Conservation (phyloP, 2,888 invertebrate genomes). For the Cryptophagus acutangulus region DNA sequence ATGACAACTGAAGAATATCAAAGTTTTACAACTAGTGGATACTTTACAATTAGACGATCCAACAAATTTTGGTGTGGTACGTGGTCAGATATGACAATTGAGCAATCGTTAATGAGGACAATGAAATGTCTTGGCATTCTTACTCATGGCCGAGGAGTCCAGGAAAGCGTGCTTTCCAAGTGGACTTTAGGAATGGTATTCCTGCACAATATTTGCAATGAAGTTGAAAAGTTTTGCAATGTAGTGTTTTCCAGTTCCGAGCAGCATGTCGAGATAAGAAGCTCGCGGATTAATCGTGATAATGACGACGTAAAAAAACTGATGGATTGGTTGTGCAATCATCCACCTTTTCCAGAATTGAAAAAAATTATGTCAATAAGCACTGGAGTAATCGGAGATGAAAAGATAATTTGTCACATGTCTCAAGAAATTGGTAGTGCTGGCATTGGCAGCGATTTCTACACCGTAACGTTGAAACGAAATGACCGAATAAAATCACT, state of each 20-base stretch:
- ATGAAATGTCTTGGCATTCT: neutral
- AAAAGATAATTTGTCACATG: too few species aligned
- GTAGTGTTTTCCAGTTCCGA: neutral
- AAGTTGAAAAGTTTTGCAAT: neutral
- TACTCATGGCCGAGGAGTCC: too few species aligned
- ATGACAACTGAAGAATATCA: constrained; percentile 27
- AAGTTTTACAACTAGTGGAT: constrained; percentile 18
- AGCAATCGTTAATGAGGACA: constrained; percentile 3
- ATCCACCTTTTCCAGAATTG: neutral
- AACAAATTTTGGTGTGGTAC: constrained; percentile 6
- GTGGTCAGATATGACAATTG: constrained; percentile 3
- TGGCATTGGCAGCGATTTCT: too few species aligned
- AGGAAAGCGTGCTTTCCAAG: too few species aligned
- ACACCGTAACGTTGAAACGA: too few species aligned
- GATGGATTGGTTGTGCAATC: neutral
- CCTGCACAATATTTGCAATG: too few species aligned
- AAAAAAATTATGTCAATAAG: too few species aligned
- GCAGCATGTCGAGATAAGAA: constrained; percentile 1
- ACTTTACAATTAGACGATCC: constrained; percentile 1
- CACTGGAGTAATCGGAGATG: too few species aligned
- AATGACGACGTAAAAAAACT: neutral
- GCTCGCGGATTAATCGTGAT: neutral
- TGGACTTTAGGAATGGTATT: too few species aligned
- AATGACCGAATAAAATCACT: too few species aligned
- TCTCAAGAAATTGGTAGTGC: too few species aligned